Evolutionary conservation across 1,140 invertebrate species (phyloP), one percentile per base, ranked within the genome.

Genomic region (Drosophila lini): DNA sequence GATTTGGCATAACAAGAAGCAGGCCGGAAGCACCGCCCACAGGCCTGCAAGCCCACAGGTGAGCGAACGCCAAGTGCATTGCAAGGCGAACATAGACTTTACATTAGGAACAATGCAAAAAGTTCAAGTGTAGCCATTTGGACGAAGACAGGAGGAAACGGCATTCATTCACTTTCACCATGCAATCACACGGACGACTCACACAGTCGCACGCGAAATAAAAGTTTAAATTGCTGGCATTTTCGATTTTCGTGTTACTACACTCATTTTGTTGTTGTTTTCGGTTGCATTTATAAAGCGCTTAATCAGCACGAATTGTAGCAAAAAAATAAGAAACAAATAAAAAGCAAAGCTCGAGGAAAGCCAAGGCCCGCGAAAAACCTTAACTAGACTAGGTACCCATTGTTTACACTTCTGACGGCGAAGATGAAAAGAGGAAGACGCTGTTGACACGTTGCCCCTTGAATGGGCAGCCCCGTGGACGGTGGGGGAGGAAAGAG

Each of bases 391-490:
- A 74, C 34, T 74, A 74, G 40, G 55, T 47, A 60, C 53, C 55
- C 61, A 84, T 88, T 88, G 84, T 90, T 88, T 88, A 88, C 85
- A 89, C 77, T 88, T 75, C 77, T 62, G 50, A 41, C 67, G 70
- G 41, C 44, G 67, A 64, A 59, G 62, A 73, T 57, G 64, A 65
- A 32, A 34, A 69, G 69, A 69, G 41, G 57, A 59, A 77, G 78
- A 60, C 38, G 52, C 68, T 47, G 80, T 81, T 88, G 84, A 88
- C 83, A 88, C 83, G 83, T 88, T 83, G 83, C 84, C 83, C 73
- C 81, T 74, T 69, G 80, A 22, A 69, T 85, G 68, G 68, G 81
- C 78, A 67, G 64, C 67, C 81, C 79, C 62, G 53, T 57, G 25
- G 31, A 15, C n/a, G 22, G 31, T 62, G 63, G 65, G 61, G 50